Evolutionary conservation across 2,797 vertebrate genomes (phyloP), one percentile per base, ranked within the genome.

Genomic region (Acridotheres tristis): DNA sequence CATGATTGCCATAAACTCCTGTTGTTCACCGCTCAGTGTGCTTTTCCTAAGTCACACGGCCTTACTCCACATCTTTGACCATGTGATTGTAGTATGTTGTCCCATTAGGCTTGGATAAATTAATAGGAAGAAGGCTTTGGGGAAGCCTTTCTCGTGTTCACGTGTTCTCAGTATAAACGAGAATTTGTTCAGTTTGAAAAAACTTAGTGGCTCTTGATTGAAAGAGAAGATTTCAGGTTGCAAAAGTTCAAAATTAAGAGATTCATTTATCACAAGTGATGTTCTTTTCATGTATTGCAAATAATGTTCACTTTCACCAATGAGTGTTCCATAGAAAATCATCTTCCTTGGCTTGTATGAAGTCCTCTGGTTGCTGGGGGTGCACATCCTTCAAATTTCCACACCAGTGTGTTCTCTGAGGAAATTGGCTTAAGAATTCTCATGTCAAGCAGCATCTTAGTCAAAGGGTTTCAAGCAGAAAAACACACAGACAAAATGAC

Each of bases 71-170:
- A 11, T 22, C 51, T 36, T 19, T 75, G 71, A 53, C n/a, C 6
- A 0, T 7, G 4, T 14, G 30, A 58, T 7, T 50, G 42, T 72
- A 75, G 45, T 7, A 14, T 2, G 2, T 13, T 47, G 8, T 57
- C 0, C 0, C 55, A 13, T 3, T 9, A 50, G 36, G 23, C 29
- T 87, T 23, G 58, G 36, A 67, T 54, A 47, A 67, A 42, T 76
- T 30, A 50, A 38, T 22, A 23, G 69, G 61, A 74, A 47, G 42
- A 22, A 81, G 34, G 27, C 1, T 42, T 29, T 62, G 21, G n/a
- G 40, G 50, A 55, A 75, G 32, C 69, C 26, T 62, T 87, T 81
- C 34, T 3, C 0, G 0, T 58, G 61, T 22, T 81, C 5, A 17
- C 22, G 0, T 59, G 62, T 20, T 81, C 5, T 29, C 30, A 57